phyloP scores from a whole-genome alignment of 92 coral and sea anemone species.

The Siderastrea siderea region DNA sequence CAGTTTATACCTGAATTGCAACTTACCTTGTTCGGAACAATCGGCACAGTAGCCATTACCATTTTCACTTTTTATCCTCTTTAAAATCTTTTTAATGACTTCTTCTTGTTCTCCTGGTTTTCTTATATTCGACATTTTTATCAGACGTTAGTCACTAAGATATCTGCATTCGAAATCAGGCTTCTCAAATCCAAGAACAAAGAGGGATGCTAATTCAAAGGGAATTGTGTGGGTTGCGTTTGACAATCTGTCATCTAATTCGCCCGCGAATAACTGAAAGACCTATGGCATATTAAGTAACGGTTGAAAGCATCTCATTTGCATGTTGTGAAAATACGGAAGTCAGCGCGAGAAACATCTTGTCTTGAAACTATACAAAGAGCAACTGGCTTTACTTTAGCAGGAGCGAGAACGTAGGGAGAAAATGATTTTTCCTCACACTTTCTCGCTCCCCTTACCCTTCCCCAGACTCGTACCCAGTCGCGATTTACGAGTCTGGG shows the following conservation, averaged over 20 bases:
- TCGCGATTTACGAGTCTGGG: too few species aligned
- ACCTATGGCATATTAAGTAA: background rate
- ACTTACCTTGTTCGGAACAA: conserved; percentile 24
- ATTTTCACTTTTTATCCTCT: background rate
- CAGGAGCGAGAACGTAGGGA: too few species aligned
- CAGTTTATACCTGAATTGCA: background rate
- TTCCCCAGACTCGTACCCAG: too few species aligned
- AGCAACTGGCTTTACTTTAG: too few species aligned
- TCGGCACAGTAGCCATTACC: conserved; percentile 29
- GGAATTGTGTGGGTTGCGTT: background rate
- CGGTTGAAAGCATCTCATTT: background rate
- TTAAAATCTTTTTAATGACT: background rate
- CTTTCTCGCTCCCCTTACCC: too few species aligned
- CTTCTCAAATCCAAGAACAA: background rate
- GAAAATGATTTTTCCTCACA: too few species aligned
- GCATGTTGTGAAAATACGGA: too few species aligned
- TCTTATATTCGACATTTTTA: conserved; percentile 1
- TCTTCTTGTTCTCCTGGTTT: background rate
- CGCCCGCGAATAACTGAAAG: too few species aligned
- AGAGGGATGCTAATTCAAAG: background rate
- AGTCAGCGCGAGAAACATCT: too few species aligned
- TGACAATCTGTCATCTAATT: background rate
- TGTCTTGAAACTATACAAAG: too few species aligned
- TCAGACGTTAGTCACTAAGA: background rate
- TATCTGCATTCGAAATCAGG: too few species aligned